phyloP scores from a whole-genome alignment of 2,113 vertebrate genomes.

The Coreoperca whiteheadi region DNA sequence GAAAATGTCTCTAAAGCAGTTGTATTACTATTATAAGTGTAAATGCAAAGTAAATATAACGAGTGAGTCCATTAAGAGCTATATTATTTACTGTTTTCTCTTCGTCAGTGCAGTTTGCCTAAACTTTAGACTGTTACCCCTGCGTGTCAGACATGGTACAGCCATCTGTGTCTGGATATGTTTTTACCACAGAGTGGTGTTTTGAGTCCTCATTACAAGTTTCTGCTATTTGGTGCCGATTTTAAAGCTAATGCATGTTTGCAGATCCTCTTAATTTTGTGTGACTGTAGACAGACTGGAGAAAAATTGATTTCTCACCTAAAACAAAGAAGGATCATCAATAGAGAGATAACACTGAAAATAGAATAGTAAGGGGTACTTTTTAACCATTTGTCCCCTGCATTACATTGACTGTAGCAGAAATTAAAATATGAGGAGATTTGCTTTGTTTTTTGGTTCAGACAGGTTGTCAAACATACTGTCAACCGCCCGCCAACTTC shows the following conservation, averaged over 20 bases:
- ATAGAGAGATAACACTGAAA: not conserved
- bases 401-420: not conserved
- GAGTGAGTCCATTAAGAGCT: fast-evolving
- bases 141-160: constrained; percentile 71
- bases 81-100: not conserved
- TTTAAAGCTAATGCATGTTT: not conserved
- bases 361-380: not conserved
- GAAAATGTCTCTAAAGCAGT: not conserved
- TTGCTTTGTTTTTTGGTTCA: not conserved
- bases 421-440: not conserved
- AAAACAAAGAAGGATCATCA: not conserved
- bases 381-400: not conserved
- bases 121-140: constrained; percentile 66
- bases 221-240: not conserved
- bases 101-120: not conserved
- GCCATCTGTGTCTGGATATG: constrained; percentile 60
- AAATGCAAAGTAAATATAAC: not conserved
- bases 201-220: not conserved
- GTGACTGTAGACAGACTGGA: not conserved
- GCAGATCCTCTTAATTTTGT: not conserved
- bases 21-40: fast-evolving
- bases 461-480: not conserved
- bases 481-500: not conserved
- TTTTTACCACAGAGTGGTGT: constrained; percentile 46
- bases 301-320: not conserved